A percentile compares a stretch with the other conserved stretches of the same genome.
Conservation (phyloP, 2,797 vertebrate species). For the Onychomys torridus region DNA sequence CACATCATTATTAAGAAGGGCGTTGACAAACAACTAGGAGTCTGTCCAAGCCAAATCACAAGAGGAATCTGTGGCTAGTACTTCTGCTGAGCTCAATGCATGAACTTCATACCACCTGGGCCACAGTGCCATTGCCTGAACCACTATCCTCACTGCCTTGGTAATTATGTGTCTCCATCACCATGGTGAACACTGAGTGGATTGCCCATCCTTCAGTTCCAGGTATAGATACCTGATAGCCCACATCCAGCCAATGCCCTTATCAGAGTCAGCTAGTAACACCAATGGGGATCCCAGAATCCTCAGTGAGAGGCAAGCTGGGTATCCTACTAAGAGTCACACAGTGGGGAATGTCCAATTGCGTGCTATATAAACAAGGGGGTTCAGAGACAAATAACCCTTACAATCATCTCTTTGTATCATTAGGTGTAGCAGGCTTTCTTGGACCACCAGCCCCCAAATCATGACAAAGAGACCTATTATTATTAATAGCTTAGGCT, state of each 20-base stretch:
- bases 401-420: background rate
- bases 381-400: background rate
- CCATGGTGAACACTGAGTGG: background rate
- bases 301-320: background rate
- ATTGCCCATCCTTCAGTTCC: background rate
- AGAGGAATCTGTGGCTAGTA: background rate
- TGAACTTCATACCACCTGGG: background rate
- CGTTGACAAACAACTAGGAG: background rate
- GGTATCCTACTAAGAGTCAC: constrained; percentile 45
- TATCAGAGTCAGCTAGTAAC: constrained; percentile 5
- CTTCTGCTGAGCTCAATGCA: background rate
- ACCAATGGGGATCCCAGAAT: background rate
- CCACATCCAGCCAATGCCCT: background rate
- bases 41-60: background rate
- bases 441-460: background rate
- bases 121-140: background rate
- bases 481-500: background rate
- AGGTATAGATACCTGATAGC: background rate
- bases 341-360: constrained; percentile 15
- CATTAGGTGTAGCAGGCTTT: background rate
- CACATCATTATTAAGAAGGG: background rate
- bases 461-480: background rate
- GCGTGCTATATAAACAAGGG: background rate
- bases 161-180: background rate
- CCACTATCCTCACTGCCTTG: background rate